Percentiles rank a stretch among this genome's conserved stretches.
phyloP scores from a whole-genome alignment of 2,113 vertebrate species.

The Micronycteris hirsuta region DNA sequence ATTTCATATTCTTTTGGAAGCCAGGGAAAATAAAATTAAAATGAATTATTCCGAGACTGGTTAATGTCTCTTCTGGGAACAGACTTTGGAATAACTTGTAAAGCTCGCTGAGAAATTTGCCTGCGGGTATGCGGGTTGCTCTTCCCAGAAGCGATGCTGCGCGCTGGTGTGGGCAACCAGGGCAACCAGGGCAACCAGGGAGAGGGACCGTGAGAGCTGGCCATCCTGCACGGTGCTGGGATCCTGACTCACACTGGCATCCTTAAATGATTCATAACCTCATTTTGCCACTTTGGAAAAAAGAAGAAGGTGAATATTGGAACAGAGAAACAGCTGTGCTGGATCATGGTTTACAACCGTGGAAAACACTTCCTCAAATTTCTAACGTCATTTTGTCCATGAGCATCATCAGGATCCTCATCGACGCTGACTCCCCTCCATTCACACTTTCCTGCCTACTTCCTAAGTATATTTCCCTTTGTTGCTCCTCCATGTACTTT shows the following conservation, averaged over 20 bases:
- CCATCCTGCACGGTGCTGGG: background rate
- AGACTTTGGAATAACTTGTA: conserved; percentile 32
- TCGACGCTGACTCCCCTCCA: background rate
- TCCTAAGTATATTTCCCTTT: background rate
- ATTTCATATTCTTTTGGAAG: conserved; percentile 21
- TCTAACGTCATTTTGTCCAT: background rate
- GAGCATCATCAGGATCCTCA: background rate
- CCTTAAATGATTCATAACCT: background rate
- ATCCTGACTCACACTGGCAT: conserved; percentile 2
- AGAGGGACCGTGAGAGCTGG: background rate
- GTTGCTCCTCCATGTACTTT: background rate
- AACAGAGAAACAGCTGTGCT: background rate
- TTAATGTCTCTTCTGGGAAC: conserved; percentile 55
- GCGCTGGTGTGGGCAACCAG: background rate
- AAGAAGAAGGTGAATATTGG: background rate
- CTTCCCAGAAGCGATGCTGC: conserved; percentile 49
- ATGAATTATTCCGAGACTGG: conserved; percentile 23
- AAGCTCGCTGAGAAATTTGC: conserved; percentile 35
- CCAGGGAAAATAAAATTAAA: conserved; percentile 42
- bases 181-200: no score
- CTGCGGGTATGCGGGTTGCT: conserved; percentile 48
- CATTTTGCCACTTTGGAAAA: background rate
- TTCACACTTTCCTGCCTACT: background rate
- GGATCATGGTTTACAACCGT: background rate
- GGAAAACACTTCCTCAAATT: background rate